Evolutionary conservation across 2,113 vertebrate species (phyloP), one percentile per base, ranked within the genome.

Genomic region (Melospiza georgiana): DNA sequence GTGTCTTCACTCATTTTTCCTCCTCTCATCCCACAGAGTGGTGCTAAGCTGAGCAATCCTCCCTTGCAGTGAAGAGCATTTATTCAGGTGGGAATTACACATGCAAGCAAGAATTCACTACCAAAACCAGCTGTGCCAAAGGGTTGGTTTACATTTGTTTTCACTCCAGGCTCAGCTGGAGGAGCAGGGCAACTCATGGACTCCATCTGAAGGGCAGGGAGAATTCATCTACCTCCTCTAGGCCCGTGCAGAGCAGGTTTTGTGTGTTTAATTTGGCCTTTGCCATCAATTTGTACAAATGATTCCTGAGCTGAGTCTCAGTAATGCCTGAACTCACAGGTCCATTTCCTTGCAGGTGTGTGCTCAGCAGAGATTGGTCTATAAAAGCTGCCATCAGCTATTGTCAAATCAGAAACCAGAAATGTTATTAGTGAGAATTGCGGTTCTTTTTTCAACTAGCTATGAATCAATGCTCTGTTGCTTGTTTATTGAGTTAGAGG

Each of bases 401-500:
- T 24, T 84, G 58, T 78, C 80, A 90, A 84, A 71, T 72, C 58
- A 89, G 58, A n/a, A 80, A 68, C 6, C 17, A 93, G 61, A 94
- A 97, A 93, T 88, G 31, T 31, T 94, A 37, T 95, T 87, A 92
- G 57, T 25, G 43, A 78, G 84, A 95, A 83, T 5, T 81, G 66
- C 12, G 9, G 71, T 65, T 69, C 43, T 48, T 48, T 87, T 69
- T 46, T 52, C 89, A 82, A 81, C 68, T 63, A 54, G 74, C 49
- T 39, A 93, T 82, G 57, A 94, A 66, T 54, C 35, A 79, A 46
- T 39, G 30, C 21, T 63, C 21, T 86, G 41, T 46, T 54, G 24
- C 30, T 82, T 91, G 49, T 91, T 96, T 93, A 93, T 85, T 93
- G 68, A 91, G 63, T 84, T 95, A 73, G 28, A 84, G 48, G 68